Base-by-base conservation (phyloP, 2,888 invertebrate species). In the Acleris cristana region DNA sequence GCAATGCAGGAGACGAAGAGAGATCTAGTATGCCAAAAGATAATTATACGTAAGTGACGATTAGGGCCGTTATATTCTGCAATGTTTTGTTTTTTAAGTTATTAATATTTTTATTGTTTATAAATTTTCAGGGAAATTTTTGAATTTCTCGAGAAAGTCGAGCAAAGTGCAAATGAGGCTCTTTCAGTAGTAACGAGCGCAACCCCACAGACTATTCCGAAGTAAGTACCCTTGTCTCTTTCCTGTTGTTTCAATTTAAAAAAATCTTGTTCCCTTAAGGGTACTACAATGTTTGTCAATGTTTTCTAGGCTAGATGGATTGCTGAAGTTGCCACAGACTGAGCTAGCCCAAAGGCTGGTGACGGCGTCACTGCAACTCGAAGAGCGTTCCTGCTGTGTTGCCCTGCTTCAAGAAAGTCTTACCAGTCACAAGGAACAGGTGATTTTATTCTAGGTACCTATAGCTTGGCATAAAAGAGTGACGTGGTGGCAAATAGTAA, bases 81-180 rank as follows among this genome's bases (percentile, higher is more conserved):
- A 1, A 19, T 1, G 3, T 51, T 21, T 8, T 4, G 14, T 18
- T 8, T 8, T n/a, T 8, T 14, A 51, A 26, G 0, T 0, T 44
- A 44, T 44, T 5, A n/a, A 12, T 8, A 7, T 1, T 40, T 14
- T 10, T 12, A 4, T 21, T 8, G 18, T 21, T 51, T 55, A 7
- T 19, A 8, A 23, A 23, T 67, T 93, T 84, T 62, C 83, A 95
- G 95, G 82, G 95, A 95, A 79, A 94, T 95, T 74, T 92, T 95
- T 60, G 93, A 94, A 63, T 95, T 94, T 81, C 79, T 95, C 70
- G 95, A 95, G 77, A 94, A 95, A 82, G 94, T 95, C 0, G 95
- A 95, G 71, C 89, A 91, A 73, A 92, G 92, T 64, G 92, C 93
- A 0, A 93, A 90, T 59, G 93, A 93, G 68, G 93, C 92, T 19